A percentile compares a stretch with the other conserved stretches of the same genome.
Conservation (phyloP, 2,797 vertebrate species). For the Tauraco hartlaubi region DNA sequence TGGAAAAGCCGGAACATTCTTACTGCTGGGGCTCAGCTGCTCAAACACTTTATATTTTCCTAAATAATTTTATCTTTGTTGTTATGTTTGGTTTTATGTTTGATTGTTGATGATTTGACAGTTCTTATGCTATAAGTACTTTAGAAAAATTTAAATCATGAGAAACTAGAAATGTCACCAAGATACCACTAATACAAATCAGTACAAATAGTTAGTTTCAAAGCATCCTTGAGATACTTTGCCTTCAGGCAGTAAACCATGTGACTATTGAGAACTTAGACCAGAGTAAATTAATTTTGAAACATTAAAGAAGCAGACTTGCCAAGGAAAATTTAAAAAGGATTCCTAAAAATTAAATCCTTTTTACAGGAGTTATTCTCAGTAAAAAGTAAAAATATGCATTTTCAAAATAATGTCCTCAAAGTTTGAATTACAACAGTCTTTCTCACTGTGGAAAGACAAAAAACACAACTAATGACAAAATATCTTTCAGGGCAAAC, state of each 20-base stretch:
- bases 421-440: background rate
- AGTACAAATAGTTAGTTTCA: background rate
- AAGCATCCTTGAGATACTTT: background rate
- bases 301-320: background rate
- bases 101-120: background rate
- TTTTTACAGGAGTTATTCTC: background rate
- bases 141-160: background rate
- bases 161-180: background rate
- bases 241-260: background rate
- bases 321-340: background rate
- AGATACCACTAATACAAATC: background rate
- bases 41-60: background rate
- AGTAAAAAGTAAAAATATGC: background rate
- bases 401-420: background rate
- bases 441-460: background rate
- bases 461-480: background rate
- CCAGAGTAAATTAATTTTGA: background rate
- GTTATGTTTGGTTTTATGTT: background rate
- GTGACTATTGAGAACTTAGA: background rate
- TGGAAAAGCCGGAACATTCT: background rate
- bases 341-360: background rate
- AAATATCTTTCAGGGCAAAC: background rate
- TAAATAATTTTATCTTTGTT: background rate
- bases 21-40: background rate
- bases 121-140: background rate